phyloP scores from a whole-genome alignment of 1,140 invertebrate species.

The Archivesica marissinica region DNA sequence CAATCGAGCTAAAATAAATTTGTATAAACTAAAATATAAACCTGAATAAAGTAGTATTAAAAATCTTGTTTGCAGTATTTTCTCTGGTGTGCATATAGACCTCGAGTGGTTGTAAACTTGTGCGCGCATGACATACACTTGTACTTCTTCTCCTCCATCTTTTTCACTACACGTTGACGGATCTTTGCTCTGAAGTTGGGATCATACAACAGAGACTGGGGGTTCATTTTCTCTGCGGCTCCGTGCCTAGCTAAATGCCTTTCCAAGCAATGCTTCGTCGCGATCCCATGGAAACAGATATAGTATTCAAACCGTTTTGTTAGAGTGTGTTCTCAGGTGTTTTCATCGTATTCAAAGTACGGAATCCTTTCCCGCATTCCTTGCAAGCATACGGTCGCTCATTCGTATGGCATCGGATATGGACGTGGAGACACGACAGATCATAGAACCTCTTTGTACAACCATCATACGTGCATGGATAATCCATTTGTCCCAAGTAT shows the following conservation, averaged over 20 bases:
- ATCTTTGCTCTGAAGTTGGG: neutral
- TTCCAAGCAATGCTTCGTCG: neutral
- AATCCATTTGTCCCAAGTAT: neutral
- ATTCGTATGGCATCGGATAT: neutral
- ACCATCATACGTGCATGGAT: neutral
- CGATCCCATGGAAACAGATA: constrained; percentile 10
- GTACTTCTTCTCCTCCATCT: constrained; percentile 35
- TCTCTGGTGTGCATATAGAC: neutral
- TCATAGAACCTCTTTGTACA: constrained; percentile 22
- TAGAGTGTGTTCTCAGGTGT: neutral
- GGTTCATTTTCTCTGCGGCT: constrained; percentile 22
- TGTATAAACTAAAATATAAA: too few species aligned
- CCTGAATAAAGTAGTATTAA: too few species aligned
- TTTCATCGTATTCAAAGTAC: neutral
- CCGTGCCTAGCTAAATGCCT: constrained; percentile 22
- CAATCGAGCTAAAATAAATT: too few species aligned
- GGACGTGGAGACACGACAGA: neutral
- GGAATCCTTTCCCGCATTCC: neutral
- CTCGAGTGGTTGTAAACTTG: constrained; percentile 25
- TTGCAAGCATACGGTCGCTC: neutral
- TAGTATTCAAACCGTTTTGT: constrained; percentile 26
- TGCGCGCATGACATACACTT: neutral
- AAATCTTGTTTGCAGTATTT: too few species aligned
- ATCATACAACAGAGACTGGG: constrained; percentile 1
- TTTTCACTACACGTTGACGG: neutral